Evolutionary conservation across 2,113 vertebrate genomes (phyloP).

Genomic region (Limnothrissa miodon): DNA sequence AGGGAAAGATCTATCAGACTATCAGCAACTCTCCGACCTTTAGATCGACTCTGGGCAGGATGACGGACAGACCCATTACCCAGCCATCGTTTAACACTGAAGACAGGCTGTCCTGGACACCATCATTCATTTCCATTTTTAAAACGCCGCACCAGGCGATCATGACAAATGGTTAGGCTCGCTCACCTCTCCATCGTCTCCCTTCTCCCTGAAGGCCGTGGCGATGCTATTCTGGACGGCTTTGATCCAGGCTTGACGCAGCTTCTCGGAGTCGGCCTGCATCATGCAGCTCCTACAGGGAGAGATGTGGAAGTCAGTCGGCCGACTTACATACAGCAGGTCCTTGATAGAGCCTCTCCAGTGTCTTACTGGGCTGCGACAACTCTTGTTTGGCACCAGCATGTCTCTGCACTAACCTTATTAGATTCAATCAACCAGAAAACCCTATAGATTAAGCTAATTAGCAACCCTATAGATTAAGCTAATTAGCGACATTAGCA

Average conservation of each 20-base stretch:
- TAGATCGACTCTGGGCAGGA: background rate
- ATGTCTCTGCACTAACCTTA: background rate
- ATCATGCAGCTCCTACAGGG: slow-evolving; percentile 90
- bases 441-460: background rate
- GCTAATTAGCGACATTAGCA: too few relatives aligned
- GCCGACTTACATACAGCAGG: background rate
- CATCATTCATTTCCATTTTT: slow-evolving; percentile 7
- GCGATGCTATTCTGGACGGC: slow-evolving; percentile 97
- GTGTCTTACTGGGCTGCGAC: background rate
- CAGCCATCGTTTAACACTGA: background rate
- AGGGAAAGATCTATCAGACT: background rate
- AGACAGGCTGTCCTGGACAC: background rate
- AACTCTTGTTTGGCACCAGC: background rate
- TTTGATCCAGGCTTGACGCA: slow-evolving; percentile 95
- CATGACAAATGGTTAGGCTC: background rate
- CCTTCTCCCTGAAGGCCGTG: slow-evolving; percentile 93
- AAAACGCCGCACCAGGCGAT: background rate
- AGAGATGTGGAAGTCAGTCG: background rate
- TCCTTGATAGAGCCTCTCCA: background rate
- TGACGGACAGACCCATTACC: background rate
- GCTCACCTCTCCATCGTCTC: slow-evolving; percentile 66
- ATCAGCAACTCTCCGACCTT: background rate
- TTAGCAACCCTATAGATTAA: too few relatives aligned
- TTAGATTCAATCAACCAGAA: background rate
- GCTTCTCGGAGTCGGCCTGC: slow-evolving; percentile 94